Conservation (phyloP, 2,797 vertebrate species). For the Paratrypauchen microcephalus region DNA sequence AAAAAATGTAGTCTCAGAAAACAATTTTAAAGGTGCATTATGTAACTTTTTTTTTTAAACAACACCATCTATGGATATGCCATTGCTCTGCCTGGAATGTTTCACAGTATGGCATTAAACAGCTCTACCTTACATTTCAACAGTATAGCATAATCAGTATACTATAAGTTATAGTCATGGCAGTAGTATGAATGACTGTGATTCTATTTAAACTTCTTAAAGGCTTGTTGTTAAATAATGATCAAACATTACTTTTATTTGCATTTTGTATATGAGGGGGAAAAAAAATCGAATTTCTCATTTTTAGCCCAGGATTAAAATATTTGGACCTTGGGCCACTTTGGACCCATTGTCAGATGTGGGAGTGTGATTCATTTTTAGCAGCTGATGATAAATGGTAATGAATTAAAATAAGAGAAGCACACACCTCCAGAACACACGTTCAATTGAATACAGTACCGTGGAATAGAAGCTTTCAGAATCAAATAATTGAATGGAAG, state of each 20-base stretch:
- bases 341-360: background rate
- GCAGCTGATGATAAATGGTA: slow-evolving; percentile 35
- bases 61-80: too few relatives aligned
- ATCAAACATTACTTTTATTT: background rate
- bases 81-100: too few relatives aligned
- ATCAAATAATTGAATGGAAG: background rate
- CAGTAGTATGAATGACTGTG: background rate
- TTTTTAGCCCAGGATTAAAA: background rate
- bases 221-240: background rate
- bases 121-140: too few relatives aligned
- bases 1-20: too few relatives aligned
- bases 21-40: too few relatives aligned
- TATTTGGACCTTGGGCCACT: background rate
- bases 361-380: slow-evolving; percentile 59
- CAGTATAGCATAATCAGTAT: background rate
- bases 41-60: too few relatives aligned
- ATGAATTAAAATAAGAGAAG: slow-evolving; percentile 56
- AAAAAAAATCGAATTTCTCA: too few relatives aligned
- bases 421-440: slow-evolving; percentile 51
- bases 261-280: background rate
- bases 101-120: too few relatives aligned
- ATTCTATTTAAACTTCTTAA: background rate
- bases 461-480: slow-evolving; percentile 11
- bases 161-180: background rate
- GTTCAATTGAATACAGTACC: slow-evolving; percentile 48